Evolutionary conservation across 2,888 invertebrate species (phyloP).

Genomic region (Spicauda simplicius): DNA sequence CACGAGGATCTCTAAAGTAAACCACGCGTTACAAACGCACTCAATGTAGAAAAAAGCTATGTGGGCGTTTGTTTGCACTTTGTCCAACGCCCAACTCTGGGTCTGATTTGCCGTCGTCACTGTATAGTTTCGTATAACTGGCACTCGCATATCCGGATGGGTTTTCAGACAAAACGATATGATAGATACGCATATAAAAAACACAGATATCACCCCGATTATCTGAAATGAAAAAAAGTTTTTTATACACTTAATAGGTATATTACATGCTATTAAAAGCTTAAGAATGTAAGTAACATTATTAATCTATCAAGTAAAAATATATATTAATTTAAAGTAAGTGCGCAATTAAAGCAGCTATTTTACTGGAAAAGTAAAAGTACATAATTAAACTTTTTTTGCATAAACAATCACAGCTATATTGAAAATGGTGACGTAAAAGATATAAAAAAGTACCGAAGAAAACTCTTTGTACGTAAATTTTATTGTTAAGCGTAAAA

Average conservation of each 20-base stretch:
- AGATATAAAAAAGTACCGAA: background rate
- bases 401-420: background rate
- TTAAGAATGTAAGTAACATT: constrained; percentile 2
- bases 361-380: too few species aligned
- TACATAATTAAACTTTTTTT: background rate
- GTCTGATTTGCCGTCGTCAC: constrained; percentile 90
- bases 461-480: background rate
- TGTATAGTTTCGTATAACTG: constrained; percentile 92
- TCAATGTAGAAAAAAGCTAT: constrained; percentile 99
- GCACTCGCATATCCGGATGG: constrained; percentile 98
- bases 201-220: constrained; percentile 98
- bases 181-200: constrained; percentile 99
- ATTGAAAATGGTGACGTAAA: background rate
- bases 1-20: constrained; percentile 97
- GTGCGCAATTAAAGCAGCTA: background rate
- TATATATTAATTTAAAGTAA: background rate
- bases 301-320: too few species aligned
- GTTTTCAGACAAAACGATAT: constrained; percentile 99
- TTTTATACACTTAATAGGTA: too few species aligned
- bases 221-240: constrained; percentile 87
- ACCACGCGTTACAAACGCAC: constrained; percentile 99
- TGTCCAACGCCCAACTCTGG: constrained; percentile 94
- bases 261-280: too few species aligned
- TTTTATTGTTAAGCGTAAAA: constrained; percentile 16
- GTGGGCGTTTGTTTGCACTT: constrained; percentile 97